Evolutionary conservation across 2,888 invertebrate genomes (phyloP), one percentile per base, ranked within the genome.

Genomic region (Drosophila anomalata): DNA sequence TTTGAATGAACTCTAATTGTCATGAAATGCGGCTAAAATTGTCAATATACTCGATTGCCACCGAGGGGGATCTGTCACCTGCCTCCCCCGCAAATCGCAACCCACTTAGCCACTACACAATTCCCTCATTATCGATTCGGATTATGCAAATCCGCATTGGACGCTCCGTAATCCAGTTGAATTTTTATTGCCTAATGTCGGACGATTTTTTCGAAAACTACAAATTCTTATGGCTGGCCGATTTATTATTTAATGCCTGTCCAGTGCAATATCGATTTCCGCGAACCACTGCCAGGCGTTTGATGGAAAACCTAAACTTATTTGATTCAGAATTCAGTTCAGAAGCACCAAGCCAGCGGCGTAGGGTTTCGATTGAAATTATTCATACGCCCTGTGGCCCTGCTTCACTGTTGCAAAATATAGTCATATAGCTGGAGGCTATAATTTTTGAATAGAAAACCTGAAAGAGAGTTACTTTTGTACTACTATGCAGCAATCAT

Each of bases 1-100:
- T 56, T 70, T 70, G 70, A 71, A 70, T 70, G 56, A 71, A 71
- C 70, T 56, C 56, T 71, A 70, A 70, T 70, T 70, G 73, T 67
- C 67, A 50, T 71, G 72, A 70, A 70, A 62, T 70, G 72, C 56
- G 60, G 51, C 57, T 56, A 60, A 73, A 60, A 59, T 58, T 31
- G 51, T 55, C 54, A 56, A 54, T 62, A 51, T 44, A 44, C 24
- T 24, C 41, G 60, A 73, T 66, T 66, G 66, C 39, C 60, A 46
- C 39, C 51, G 41, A 59, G 46, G 46, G 41, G 17, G 8, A 29
- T 7, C 17, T 17, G 17, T 17, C 17, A 1, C 17, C 17, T 3
- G 9, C 2, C 17, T 31, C 22, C 47, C 8, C 14, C 4, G 12
- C 31, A 12, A 44, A 17, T 31, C 14, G 26, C 2, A 26, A 11